Percentiles rank a stretch among this genome's conserved stretches.
These are phyloP conservation scores for Turdus rufiventris DNA, from an alignment of 2,113 vertebrate genomes.

Conservation along the genomic window DNA sequence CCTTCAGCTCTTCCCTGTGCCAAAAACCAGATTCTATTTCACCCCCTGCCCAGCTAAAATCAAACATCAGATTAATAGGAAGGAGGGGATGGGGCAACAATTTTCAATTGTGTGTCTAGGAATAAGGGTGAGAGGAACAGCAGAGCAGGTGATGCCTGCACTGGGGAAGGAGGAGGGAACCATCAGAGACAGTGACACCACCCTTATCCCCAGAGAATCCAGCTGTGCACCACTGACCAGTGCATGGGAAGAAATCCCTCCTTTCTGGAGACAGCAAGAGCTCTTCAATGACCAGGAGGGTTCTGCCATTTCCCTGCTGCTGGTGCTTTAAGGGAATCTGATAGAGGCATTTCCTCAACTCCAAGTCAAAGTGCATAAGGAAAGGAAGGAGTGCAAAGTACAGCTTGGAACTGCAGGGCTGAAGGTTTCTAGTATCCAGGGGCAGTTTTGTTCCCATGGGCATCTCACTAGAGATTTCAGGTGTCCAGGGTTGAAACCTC, in stretches of 20 bases:
- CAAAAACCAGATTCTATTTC: background rate
- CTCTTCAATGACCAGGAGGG: background rate
- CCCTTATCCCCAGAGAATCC: background rate
- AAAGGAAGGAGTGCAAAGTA: background rate
- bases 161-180: background rate
- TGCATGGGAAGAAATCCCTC: background rate
- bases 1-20: slow-evolving; percentile 77
- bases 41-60: background rate
- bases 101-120: background rate
- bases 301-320: background rate
- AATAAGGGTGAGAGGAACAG: background rate
- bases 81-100: background rate
- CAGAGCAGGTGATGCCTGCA: accelerated
- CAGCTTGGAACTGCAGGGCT: background rate
- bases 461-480: background rate
- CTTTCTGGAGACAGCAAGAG: background rate
- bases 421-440: background rate
- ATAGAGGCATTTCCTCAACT: background rate
- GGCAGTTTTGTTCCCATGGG: background rate
- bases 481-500: background rate
- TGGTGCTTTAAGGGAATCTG: background rate
- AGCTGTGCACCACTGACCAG: background rate
- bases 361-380: background rate
- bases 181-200: background rate
- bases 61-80: background rate